phyloP scores from a whole-genome alignment of 2,888 invertebrate genomes.

The Sipha maydis region DNA sequence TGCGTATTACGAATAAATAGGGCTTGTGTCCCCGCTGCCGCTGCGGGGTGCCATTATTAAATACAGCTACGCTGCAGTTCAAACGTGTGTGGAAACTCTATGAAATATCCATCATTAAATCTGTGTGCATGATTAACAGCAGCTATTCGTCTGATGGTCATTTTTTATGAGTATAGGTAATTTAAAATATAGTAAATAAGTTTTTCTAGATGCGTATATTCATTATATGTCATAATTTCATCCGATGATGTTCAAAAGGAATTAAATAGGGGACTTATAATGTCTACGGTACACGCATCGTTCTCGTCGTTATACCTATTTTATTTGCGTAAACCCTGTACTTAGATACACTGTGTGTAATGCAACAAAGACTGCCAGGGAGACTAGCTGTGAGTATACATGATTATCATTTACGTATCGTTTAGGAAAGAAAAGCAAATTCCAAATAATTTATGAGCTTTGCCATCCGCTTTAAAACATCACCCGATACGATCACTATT shows the following conservation, averaged over 20 bases:
- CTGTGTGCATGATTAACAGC: not conserved
- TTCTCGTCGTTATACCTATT: not conserved
- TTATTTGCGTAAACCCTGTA: not conserved
- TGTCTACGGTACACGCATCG: not conserved
- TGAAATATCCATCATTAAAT: not conserved
- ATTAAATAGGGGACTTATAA: not conserved
- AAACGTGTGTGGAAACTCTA: not conserved
- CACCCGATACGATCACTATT: not conserved
- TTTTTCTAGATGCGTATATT: not conserved
- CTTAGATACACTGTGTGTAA: too few relatives aligned
- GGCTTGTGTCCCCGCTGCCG: not conserved
- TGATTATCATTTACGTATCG: not conserved
- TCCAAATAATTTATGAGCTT: not conserved
- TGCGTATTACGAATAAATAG: constrained; percentile 31
- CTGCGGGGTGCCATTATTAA: constrained; percentile 8
- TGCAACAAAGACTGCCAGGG: not conserved
- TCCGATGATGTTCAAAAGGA: not conserved
- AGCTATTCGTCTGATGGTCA: not conserved
- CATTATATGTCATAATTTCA: not conserved
- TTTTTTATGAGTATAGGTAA: not conserved
- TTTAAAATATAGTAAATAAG: constrained; percentile 1
- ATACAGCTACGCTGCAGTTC: not conserved
- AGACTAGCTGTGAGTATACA: not conserved
- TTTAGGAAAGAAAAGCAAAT: not conserved
- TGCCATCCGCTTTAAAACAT: not conserved